Evolutionary conservation across 2,113 vertebrate genomes (phyloP).

Genomic region (Irena cyanogastra): DNA sequence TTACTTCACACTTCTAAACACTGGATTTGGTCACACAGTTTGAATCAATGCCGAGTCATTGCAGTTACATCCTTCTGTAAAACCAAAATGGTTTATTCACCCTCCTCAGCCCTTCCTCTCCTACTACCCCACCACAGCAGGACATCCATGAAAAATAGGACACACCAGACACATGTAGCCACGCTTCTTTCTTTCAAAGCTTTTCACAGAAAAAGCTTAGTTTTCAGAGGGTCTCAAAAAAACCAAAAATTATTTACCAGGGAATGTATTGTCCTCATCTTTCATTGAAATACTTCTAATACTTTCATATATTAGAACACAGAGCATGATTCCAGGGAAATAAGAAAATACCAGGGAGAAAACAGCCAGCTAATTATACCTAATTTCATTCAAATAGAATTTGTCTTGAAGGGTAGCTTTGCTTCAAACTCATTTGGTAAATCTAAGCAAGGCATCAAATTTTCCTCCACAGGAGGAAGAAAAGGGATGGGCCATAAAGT

Average conservation of each 20-base stretch:
- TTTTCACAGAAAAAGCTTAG: not conserved
- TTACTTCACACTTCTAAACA: not conserved
- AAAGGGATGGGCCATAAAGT: not conserved
- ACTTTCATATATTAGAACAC: not conserved
- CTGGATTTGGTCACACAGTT: not conserved
- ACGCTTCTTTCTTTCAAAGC: not conserved
- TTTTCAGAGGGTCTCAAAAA: not conserved
- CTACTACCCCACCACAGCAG: not conserved
- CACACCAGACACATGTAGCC: not conserved
- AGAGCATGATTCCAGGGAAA: not conserved
- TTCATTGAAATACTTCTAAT: not conserved
- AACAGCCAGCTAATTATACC: not conserved
- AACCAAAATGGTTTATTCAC: rapidly evolving
- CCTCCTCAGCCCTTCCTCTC: not conserved
- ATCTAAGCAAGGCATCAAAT: not conserved
- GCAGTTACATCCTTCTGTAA: not conserved
- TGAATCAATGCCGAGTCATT: not conserved
- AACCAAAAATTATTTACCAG: not conserved
- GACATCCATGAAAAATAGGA: not conserved
- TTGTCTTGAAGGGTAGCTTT: not conserved
- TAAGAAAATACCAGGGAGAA: not conserved
- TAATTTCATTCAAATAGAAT: not conserved
- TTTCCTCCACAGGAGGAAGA: not conserved
- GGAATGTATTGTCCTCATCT: not conserved
- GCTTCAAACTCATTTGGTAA: not conserved